phyloP scores from a whole-genome alignment of 2,113 vertebrate genomes.

The Brachyistius frenatus region DNA sequence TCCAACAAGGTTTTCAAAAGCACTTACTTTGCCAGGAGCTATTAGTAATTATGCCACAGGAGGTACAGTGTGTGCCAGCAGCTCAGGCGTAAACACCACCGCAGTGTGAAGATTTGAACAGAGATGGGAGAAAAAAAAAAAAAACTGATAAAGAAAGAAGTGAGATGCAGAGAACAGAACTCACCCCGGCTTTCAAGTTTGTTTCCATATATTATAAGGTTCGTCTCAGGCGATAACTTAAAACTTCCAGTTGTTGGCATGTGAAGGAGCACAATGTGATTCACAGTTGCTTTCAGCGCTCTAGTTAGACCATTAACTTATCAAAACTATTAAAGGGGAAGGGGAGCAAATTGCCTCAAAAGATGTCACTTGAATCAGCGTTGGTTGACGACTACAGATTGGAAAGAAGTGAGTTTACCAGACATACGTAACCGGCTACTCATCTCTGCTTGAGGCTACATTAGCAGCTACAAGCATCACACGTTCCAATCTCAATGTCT shows the following conservation, averaged over 20 bases:
- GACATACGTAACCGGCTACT: no score
- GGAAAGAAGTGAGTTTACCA: no score
- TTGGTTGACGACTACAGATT: no score
- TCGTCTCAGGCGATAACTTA: constrained; percentile 30
- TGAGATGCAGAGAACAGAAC: constrained; percentile 11
- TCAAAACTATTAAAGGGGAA: not conserved
- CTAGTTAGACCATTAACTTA: constrained; percentile 15
- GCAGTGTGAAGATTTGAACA: constrained; percentile 34
- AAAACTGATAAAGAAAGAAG: not conserved
- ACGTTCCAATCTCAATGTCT: no score
- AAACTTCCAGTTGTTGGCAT: constrained; percentile 12
- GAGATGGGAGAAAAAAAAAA: constrained; percentile 16
- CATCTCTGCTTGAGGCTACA: no score
- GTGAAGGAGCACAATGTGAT: not conserved
- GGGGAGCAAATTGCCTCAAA: no score
- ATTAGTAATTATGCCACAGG: constrained; percentile 66
- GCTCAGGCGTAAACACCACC: constrained; percentile 25
- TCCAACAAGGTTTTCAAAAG: constrained; percentile 58
- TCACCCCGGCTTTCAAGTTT: constrained; percentile 29
- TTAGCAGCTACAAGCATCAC: no score
- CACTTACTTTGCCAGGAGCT: constrained; percentile 60
- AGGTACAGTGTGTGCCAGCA: constrained; percentile 29
- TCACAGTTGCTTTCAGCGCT: constrained; percentile 17
- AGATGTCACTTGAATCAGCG: no score
- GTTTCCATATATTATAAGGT: constrained; percentile 47